Evolutionary conservation across 2,888 invertebrate genomes (phyloP).

Genomic region (Dryocosmus kuriphilus): DNA sequence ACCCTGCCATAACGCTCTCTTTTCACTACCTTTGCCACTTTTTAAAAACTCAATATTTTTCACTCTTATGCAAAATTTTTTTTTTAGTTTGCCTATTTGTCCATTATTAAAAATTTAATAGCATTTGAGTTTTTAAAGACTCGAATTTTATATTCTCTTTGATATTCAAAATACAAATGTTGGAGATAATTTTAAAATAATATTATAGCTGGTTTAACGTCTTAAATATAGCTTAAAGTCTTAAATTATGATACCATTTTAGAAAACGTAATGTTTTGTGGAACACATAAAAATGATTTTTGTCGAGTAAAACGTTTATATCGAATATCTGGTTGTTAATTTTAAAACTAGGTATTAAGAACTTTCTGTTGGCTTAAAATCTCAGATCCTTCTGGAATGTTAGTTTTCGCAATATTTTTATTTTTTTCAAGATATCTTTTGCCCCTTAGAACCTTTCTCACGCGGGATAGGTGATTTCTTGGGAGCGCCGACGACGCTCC

Average conservation of each 20-base stretch:
- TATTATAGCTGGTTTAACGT: too few species aligned
- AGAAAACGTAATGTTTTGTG: too few species aligned
- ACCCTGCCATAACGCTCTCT: not conserved
- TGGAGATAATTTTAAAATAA: too few species aligned
- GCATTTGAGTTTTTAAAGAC: too few species aligned
- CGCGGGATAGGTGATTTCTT: slow-evolving; percentile 61
- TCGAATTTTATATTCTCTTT: too few species aligned
- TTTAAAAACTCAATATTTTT: slow-evolving; percentile 5
- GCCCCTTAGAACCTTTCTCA: slow-evolving; percentile 56
- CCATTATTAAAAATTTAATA: too few species aligned
- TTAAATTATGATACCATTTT: too few species aligned
- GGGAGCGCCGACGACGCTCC: slow-evolving; percentile 62
- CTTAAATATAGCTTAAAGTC: too few species aligned
- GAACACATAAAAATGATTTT: too few species aligned
- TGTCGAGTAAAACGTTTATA: too few species aligned
- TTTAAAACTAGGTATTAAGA: not conserved
- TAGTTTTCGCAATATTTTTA: slow-evolving; percentile 6
- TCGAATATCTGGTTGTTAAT: not conserved
- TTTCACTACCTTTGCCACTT: not conserved
- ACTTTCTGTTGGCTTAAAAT: not conserved
- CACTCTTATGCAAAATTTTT: not conserved
- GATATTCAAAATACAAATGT: too few species aligned
- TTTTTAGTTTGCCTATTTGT: not conserved
- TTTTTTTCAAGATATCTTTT: slow-evolving; percentile 22
- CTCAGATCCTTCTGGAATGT: not conserved